phyloP scores from a whole-genome alignment of 2,888 invertebrate species.

The Oscheius sp. region DNA sequence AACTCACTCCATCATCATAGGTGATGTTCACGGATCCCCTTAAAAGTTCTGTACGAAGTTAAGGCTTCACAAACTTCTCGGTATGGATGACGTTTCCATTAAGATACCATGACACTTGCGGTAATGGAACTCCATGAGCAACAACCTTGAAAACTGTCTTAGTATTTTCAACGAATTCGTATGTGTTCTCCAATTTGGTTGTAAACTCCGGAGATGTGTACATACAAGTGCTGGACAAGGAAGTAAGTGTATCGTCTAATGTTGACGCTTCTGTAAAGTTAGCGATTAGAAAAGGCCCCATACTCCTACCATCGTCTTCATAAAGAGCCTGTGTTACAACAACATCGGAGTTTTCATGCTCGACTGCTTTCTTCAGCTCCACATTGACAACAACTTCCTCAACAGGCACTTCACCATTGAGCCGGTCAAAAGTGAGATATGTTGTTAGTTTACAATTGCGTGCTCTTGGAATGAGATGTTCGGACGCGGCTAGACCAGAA shows the following conservation, averaged over 20 bases:
- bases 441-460: conserved; percentile 36
- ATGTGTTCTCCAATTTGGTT: conserved; percentile 43
- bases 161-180: conserved; percentile 42
- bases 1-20: conserved; percentile 59
- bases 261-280: conserved; percentile 60
- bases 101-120: conserved; percentile 58
- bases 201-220: conserved; percentile 62
- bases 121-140: conserved; percentile 63
- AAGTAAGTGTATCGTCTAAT: conserved; percentile 61
- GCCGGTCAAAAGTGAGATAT: conserved; percentile 33
- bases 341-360: conserved; percentile 50
- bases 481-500: conserved; percentile 25
- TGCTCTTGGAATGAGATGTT: conserved; percentile 28
- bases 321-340: conserved; percentile 50
- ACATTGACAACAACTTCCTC: conserved; percentile 41
- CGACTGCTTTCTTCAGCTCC: conserved; percentile 42
- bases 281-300: not conserved
- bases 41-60: not conserved
- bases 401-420: conserved; percentile 20
- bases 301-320: conserved; percentile 53
- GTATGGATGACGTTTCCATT: conserved; percentile 51
- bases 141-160: conserved; percentile 50
- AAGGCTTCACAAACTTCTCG: conserved; percentile 40
- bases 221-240: conserved; percentile 54
- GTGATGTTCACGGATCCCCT: conserved; percentile 45